Evolutionary conservation across 1,140 invertebrate species (phyloP).

Genomic region (Drosophila repleta): DNA sequence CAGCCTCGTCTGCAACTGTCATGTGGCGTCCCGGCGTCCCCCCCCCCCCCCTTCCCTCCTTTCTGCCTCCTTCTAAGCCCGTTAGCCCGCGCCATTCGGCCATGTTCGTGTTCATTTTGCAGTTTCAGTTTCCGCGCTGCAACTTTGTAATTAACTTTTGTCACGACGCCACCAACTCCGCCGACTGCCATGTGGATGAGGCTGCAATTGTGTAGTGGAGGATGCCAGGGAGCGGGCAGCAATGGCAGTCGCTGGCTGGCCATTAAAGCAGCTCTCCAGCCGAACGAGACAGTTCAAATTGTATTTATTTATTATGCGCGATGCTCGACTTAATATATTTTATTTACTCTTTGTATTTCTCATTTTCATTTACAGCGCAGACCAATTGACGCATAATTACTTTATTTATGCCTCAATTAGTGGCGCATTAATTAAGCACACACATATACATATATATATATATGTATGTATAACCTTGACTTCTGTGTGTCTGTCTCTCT

Average conservation of each 20-base stretch:
- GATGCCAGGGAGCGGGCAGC: conserved; percentile 15
- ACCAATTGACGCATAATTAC: conserved; percentile 45
- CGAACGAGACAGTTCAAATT: conserved; percentile 9
- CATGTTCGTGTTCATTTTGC: conserved; percentile 70
- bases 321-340: conserved; percentile 21
- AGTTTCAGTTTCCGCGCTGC: conserved; percentile 63
- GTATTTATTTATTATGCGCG: conserved; percentile 20
- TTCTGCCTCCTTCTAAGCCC: conserved; percentile 1
- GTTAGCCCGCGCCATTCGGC: conserved; percentile 29
- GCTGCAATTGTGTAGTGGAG: conserved; percentile 1
- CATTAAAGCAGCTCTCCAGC: conserved; percentile 22
- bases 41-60: not conserved
- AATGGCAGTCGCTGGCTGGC: conserved; percentile 14
- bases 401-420: conserved; percentile 54
- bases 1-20: conserved; percentile 33
- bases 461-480: conserved; percentile 33
- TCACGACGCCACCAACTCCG: conserved; percentile 57
- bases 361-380: conserved; percentile 27
- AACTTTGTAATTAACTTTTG: conserved; percentile 82
- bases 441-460: conserved; percentile 12
- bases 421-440: conserved; percentile 46
- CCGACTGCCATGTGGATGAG: conserved; percentile 27
- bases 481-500: conserved; percentile 1
- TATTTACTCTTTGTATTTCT: conserved; percentile 1
- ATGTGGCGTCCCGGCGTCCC: conserved; percentile 23